Evolutionary conservation across 2,888 invertebrate genomes (phyloP).

Genomic region (Nomada hirtipes): DNA sequence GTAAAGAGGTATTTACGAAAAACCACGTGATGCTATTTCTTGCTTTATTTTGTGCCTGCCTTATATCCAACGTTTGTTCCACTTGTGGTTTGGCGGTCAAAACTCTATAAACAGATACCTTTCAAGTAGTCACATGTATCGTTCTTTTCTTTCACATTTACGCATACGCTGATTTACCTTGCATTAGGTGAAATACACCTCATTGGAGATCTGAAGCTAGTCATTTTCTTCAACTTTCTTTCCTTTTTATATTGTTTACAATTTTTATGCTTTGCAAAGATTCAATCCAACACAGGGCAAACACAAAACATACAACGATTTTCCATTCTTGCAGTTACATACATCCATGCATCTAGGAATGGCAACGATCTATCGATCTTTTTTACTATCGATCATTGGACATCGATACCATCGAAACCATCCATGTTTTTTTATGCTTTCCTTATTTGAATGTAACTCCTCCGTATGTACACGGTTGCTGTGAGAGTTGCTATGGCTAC

Average conservation of each 20-base stretch:
- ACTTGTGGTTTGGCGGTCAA: conserved; percentile 84
- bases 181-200: conserved; percentile 80
- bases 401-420: no score
- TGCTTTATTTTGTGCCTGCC: conserved; percentile 85
- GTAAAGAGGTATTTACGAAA: conserved; percentile 85
- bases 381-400: no score
- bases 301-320: no score
- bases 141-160: background rate
- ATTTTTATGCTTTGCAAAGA: background rate
- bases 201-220: conserved; percentile 80
- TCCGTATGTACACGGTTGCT: no score
- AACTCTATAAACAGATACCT: conserved; percentile 69
- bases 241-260: background rate
- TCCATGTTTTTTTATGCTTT: no score
- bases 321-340: no score
- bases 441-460: no score
- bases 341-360: no score
- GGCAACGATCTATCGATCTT: no score
- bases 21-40: conserved; percentile 87
- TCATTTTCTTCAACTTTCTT: conserved; percentile 65
- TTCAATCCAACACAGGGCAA: no score
- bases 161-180: conserved; percentile 67
- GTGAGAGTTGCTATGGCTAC: no score
- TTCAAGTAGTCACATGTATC: background rate
- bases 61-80: conserved; percentile 86